phyloP scores from a whole-genome alignment of 2,797 vertebrate species.

The Pipistrellus kuhlii region DNA sequence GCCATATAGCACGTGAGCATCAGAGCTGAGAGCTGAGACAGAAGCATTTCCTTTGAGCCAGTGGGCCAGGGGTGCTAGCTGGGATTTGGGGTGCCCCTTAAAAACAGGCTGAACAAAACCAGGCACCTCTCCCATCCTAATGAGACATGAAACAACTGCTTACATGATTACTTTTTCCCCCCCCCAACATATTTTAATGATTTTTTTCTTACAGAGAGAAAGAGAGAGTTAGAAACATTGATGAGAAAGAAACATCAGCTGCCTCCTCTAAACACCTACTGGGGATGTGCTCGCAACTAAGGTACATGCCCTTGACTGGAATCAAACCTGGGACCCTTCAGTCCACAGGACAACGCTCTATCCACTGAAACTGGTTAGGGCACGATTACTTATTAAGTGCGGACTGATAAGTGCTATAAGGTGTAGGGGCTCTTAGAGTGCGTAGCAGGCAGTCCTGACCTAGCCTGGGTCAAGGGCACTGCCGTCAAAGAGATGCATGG shows the following conservation, averaged over 20 bases:
- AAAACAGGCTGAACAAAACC: not conserved
- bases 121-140: not conserved
- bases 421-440: not conserved
- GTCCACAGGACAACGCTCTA: no score
- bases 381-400: not conserved
- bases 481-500: rapidly evolving
- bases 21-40: not conserved
- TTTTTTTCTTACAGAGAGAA: no score
- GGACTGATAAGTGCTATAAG: not conserved
- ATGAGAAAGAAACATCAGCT: no score
- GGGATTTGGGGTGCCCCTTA: not conserved
- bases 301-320: no score
- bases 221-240: no score
- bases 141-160: not conserved
- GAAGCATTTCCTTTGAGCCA: not conserved
- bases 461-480: not conserved
- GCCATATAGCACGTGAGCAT: no score
- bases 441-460: not conserved
- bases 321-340: no score
- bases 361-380: no score
- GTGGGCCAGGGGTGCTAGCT: not conserved
- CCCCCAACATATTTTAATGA: no score
- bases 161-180: not conserved
- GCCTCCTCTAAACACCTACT: no score
- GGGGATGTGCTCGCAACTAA: no score